A percentile compares a stretch with the other conserved stretches of the same genome.
Evolutionary conservation across 2,888 invertebrate genomes (phyloP).

Genomic region (Agrotis exclamationis): DNA sequence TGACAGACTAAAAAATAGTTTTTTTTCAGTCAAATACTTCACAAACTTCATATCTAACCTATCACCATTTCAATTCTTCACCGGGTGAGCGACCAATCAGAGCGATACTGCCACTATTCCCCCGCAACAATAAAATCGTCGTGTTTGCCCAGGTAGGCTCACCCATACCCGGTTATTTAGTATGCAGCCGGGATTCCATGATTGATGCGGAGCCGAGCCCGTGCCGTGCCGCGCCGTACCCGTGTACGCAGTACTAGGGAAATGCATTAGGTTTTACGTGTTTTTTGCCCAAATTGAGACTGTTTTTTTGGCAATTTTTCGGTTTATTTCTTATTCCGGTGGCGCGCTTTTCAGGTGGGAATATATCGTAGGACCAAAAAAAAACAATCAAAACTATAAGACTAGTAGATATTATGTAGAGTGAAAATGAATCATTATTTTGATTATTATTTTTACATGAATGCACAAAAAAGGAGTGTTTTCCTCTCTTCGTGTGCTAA

Average conservation of each 20-base stretch:
- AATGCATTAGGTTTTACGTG: constrained; percentile 61
- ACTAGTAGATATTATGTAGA: no score
- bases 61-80: constrained; percentile 2
- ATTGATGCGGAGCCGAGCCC: constrained; percentile 49
- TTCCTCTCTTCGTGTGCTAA: no score
- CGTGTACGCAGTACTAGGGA: constrained; percentile 51
- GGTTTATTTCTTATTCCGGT: constrained; percentile 42
- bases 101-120: constrained; percentile 8
- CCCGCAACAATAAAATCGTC: constrained; percentile 46
- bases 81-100: constrained; percentile 32
- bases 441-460: no score
- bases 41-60: not conserved
- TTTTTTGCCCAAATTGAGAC: constrained; percentile 44
- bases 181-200: constrained; percentile 59
- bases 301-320: constrained; percentile 26
- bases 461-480: no score
- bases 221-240: not conserved
- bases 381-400: not conserved
- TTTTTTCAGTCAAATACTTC: no score
- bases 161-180: constrained; percentile 53
- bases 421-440: not conserved
- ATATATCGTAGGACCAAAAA: constrained; percentile 2
- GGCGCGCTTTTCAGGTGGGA: constrained; percentile 12
- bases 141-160: constrained; percentile 46
- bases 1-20: no score